Evolutionary conservation across 2,113 vertebrate species (phyloP), one percentile per base, ranked within the genome.

Genomic region (Perca fluviatilis): DNA sequence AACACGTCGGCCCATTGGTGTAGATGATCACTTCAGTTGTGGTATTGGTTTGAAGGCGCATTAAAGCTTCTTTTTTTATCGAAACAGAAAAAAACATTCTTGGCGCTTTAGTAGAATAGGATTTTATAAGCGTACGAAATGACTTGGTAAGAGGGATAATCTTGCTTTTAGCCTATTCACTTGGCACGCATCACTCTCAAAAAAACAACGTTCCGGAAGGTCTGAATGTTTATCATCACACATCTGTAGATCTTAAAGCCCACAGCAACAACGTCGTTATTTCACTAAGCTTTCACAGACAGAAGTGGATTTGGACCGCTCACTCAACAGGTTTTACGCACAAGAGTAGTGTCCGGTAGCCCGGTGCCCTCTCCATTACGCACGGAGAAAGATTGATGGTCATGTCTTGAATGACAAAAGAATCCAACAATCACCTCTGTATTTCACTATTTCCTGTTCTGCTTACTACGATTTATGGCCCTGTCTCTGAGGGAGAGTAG

Each of bases 271-370:
- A 33, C 25, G 15, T 61, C 10, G 50, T 66, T 25, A 2, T 3
- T 57, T 21, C 68, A 40, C 33, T 36, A 50, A 63, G 40, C 33
- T 62, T 12, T 60, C 62, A 58, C 63, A 43, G 40, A 57, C 3
- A 67, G 27, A 60, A 43, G 75, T 72, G 43, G 9, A 61, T 11
- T 69, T 67, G 61, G 54, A 79, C 13, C 27, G 46, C 61, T 67
- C 74, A 57, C 64, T 87, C 86, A 86, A 86, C 83, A 90, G 85
- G 86, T 89, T 85, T 86, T 49, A 85, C 5, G 16, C 72, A 64
- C 60, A 74, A 12, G 67, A 68, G 62, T 19, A 6, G 54, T 68
- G 80, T 81, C 75, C 72, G 43, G 66, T 64, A 11, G 73, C 57
- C 18, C 7, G 13, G 19, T n/a, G 51, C 36, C 63, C 57, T 74